Conservation (phyloP, 2,888 invertebrate genomes). For the Pterobdella sp. region DNA sequence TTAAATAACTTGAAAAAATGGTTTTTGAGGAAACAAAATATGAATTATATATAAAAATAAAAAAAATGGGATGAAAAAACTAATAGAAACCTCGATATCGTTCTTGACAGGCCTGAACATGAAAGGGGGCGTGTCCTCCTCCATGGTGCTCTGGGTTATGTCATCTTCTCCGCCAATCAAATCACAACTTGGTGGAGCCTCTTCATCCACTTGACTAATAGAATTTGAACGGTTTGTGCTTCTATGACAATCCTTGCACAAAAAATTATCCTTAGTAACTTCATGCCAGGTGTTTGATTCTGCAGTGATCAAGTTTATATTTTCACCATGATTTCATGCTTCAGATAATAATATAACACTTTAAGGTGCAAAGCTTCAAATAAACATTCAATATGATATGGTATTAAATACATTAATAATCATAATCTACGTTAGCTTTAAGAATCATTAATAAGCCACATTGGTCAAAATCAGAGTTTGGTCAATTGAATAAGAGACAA, state of each 20-base stretch:
- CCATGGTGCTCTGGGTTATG: constrained; percentile 41
- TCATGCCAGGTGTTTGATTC: constrained; percentile 64
- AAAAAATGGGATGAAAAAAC: not conserved
- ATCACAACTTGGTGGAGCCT: constrained; percentile 26
- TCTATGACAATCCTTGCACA: constrained; percentile 67
- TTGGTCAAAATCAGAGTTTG: too few relatives aligned
- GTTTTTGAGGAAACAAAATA: not conserved
- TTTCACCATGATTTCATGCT: too few relatives aligned
- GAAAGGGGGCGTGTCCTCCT: constrained; percentile 48
- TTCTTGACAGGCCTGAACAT: constrained; percentile 52
- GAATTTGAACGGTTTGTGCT: constrained; percentile 59
- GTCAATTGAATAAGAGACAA: too few relatives aligned
- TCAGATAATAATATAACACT: not conserved
- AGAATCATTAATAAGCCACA: too few relatives aligned
- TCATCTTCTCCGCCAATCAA: constrained; percentile 49
- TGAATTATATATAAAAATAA: not conserved
- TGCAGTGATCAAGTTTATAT: too few relatives aligned
- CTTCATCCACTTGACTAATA: constrained; percentile 20
- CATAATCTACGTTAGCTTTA: too few relatives aligned
- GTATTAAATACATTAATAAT: too few relatives aligned
- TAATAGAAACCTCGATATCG: constrained; percentile 41
- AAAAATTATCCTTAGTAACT: constrained; percentile 64
- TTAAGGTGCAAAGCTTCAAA: too few relatives aligned
- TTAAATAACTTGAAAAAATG: not conserved
- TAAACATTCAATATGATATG: too few relatives aligned